Percentiles rank a stretch among this genome's conserved stretches.
These are phyloP conservation scores for Aproaerema taeniolella DNA, from an alignment of 2,888 invertebrate genomes.

Conservation along the genomic window DNA sequence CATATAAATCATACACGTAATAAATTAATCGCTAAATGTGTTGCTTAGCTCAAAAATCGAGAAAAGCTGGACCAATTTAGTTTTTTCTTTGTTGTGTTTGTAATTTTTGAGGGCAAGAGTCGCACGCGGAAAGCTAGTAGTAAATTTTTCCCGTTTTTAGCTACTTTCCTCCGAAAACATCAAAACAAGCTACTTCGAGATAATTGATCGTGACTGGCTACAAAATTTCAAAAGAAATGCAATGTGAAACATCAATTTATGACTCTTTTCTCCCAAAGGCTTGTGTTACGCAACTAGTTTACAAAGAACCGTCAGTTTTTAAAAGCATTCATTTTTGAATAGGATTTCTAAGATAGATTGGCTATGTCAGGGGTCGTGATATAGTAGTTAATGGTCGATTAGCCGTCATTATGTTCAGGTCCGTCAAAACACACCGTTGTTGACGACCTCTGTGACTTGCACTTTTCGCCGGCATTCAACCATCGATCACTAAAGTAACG, in stretches of 20 bases:
- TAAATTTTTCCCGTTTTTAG: not conserved
- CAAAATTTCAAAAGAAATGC: constrained; percentile 21
- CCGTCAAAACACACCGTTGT: constrained; percentile 57
- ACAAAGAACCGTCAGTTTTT: not conserved
- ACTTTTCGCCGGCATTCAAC: constrained; percentile 43
- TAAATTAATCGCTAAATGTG: too few relatives aligned
- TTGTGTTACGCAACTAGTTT: constrained; percentile 5
- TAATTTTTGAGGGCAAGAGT: too few relatives aligned
- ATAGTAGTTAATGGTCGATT: constrained; percentile 16
- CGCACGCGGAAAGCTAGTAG: not conserved
- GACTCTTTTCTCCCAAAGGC: constrained; percentile 15
- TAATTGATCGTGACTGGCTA: constrained; percentile 16
- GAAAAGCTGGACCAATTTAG: too few relatives aligned
- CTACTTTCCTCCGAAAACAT: constrained; percentile 3
- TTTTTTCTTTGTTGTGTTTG: too few relatives aligned
- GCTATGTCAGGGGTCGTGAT: not conserved
- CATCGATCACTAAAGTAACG: too few relatives aligned
- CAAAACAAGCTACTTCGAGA: constrained; percentile 11
- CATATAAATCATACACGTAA: too few relatives aligned
- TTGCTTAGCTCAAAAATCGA: too few relatives aligned
- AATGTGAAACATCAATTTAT: constrained; percentile 27
- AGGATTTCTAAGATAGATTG: too few relatives aligned
- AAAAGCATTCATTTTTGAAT: too few relatives aligned
- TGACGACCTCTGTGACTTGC: constrained; percentile 68
- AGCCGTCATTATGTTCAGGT: constrained; percentile 43